A percentile compares a stretch with the other conserved stretches of the same genome.
phyloP scores from a whole-genome alignment of 2,797 vertebrate species.

The Protonibea diacanthus region DNA sequence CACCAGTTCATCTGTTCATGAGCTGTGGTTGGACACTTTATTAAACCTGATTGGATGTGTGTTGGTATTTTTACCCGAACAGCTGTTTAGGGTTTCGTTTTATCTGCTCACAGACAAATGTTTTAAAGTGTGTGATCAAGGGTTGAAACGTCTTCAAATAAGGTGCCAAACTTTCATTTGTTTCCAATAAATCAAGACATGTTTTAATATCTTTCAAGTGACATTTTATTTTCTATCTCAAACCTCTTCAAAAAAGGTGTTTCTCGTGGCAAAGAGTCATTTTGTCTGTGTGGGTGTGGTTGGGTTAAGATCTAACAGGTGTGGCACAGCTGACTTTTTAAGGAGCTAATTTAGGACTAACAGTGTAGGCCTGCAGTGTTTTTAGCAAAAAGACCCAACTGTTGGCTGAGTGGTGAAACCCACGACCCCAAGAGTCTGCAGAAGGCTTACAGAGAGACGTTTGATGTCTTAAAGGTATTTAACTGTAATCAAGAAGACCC shows the following conservation, averaged over 20 bases:
- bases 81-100: background rate
- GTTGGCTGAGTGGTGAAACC: constrained; percentile 32
- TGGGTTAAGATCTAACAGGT: constrained; percentile 59
- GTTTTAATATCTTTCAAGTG: background rate
- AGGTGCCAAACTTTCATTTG: background rate
- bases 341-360: constrained; percentile 51
- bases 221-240: constrained; percentile 3
- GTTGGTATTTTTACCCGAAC: background rate
- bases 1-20: background rate
- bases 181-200: constrained; percentile 47
- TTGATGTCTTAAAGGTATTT: background rate
- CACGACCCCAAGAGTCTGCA: background rate
- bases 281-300: background rate
- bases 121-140: background rate
- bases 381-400: constrained; percentile 37
- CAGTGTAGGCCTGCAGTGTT: constrained; percentile 9
- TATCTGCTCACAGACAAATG: background rate
- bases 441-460: background rate
- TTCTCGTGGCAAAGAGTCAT: background rate
- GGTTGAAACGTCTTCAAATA: background rate
- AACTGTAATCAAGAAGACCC: background rate
- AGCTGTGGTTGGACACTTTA: constrained; percentile 9
- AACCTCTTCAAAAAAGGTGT: background rate
- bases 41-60: constrained; percentile 29
- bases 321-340: constrained; percentile 60